Evolutionary conservation across 2,113 vertebrate genomes (phyloP).

Genomic region (Glareola pratincola): DNA sequence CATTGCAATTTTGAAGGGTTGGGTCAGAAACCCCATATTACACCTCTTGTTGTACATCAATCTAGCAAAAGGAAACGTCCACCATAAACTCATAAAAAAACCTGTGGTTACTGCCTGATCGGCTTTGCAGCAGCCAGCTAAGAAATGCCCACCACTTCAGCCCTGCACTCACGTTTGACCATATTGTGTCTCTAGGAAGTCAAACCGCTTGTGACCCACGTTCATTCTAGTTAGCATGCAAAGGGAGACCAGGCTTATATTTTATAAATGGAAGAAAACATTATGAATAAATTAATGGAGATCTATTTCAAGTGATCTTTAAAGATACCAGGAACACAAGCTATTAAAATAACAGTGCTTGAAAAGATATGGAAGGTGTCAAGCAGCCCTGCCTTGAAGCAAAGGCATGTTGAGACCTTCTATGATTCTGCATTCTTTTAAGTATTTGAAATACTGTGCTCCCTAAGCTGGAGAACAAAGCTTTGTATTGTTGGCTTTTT

Average conservation of each 20-base stretch:
- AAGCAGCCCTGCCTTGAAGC: neutral
- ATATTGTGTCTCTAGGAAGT: neutral
- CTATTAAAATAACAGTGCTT: neutral
- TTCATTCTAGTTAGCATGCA: neutral
- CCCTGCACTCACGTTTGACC: neutral
- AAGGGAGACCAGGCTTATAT: neutral
- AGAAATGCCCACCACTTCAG: neutral
- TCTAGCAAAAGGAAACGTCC: neutral
- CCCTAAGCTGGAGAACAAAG: constrained; percentile 33
- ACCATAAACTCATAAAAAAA: neutral
- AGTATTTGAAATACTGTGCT: constrained; percentile 1
- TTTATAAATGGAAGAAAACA: neutral
- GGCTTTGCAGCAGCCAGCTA: neutral
- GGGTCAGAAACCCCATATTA: neutral
- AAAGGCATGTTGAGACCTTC: neutral
- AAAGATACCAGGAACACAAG: neutral
- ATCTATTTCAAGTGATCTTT: neutral
- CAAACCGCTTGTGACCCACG: neutral
- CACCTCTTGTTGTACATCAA: neutral
- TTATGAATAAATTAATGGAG: neutral
- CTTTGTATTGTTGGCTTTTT: constrained; percentile 4
- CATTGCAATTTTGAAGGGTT: neutral
- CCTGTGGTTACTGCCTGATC: neutral
- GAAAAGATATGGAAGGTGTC: neutral
- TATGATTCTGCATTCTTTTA: constrained; percentile 40